phyloP scores from a whole-genome alignment of 2,888 invertebrate species.

The Petrolisthes manimaculis region DNA sequence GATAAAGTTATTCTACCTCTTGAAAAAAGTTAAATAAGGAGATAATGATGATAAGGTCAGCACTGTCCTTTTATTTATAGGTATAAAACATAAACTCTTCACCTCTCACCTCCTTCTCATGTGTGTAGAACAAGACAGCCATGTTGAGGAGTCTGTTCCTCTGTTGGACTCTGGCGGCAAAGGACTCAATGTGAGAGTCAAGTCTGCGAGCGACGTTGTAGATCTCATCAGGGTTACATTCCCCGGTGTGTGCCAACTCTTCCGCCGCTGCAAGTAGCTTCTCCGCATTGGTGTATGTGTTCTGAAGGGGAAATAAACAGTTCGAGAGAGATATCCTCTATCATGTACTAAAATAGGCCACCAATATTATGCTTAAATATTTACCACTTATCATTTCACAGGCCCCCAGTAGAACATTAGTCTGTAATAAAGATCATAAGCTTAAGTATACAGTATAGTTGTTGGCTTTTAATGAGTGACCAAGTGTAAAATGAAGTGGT shows the following conservation, averaged over 20 bases:
- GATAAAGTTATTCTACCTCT: too few species aligned
- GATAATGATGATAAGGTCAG: too few species aligned
- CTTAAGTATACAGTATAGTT: too few species aligned
- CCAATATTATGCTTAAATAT: too few species aligned
- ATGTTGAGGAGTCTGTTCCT: slow-evolving; percentile 89
- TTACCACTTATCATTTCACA: too few species aligned
- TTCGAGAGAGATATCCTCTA: background rate
- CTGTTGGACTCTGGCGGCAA: slow-evolving; percentile 92
- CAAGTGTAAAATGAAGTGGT: too few species aligned
- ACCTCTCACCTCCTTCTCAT: slow-evolving; percentile 86
- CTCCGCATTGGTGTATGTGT: slow-evolving; percentile 98
- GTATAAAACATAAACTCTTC: background rate
- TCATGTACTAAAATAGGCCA: too few species aligned
- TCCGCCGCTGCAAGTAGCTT: slow-evolving; percentile 95
- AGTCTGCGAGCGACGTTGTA: slow-evolving; percentile 93
- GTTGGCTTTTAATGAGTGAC: too few species aligned
- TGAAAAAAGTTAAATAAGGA: too few species aligned
- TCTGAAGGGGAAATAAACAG: slow-evolving; percentile 74
- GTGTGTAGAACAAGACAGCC: slow-evolving; percentile 94
- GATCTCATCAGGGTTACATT: slow-evolving; percentile 96
- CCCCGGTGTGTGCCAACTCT: slow-evolving; percentile 94
- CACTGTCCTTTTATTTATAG: background rate
- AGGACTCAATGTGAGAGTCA: slow-evolving; percentile 92
- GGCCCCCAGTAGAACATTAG: too few species aligned
- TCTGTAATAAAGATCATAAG: too few species aligned